Base-by-base conservation (phyloP, 2,888 invertebrate species). In the Netelia virgata region DNA sequence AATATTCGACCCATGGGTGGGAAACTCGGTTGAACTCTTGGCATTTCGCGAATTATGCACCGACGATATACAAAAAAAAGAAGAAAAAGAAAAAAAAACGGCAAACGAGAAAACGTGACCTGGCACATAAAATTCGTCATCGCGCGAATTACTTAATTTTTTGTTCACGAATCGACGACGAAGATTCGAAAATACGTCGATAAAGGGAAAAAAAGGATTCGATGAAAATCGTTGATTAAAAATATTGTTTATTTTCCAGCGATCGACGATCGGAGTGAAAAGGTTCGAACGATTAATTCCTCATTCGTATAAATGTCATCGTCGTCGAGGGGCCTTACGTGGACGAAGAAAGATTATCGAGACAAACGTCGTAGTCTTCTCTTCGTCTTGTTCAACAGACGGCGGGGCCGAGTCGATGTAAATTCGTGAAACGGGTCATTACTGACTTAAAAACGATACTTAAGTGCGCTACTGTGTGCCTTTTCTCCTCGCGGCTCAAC, bases 21-120 rank as follows among this genome's bases (percentile, higher is more conserved):
- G 64, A 36, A 43, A n/a, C 16, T 28, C 55, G 16, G 36, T 57
- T 83, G 79, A 83, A 83, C 83, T 83, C 64, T 83, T 83, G 79
- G 66, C 79, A 83, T 83, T 79, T 83, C 23, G 75, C 57, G 55
- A 64, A 11, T 50, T 57, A 28, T 16, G 50, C 53, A 47, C 11
- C 47, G 14, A 14, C 47, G 47, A 47, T 14, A 47, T 14, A 14
- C 2, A 47, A 10, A 47, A 14, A 14, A 47, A 43, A 47, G 11
- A 47, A 23, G 3, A 43, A 47, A 47, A 47, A 23, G 3, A 10
- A 47, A 14, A 14, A 47, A 43, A 47, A 47, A 47, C 1, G 3
- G 14, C 1, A 47, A 47, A 47, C 47, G 14, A 14, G 10, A 10
- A 47, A 47, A 47, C 47, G 10, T 14, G 28, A 28, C 14, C 3